Base-by-base conservation (phyloP, 2,797 vertebrate genomes). In the Notolepis coatsorum region DNA sequence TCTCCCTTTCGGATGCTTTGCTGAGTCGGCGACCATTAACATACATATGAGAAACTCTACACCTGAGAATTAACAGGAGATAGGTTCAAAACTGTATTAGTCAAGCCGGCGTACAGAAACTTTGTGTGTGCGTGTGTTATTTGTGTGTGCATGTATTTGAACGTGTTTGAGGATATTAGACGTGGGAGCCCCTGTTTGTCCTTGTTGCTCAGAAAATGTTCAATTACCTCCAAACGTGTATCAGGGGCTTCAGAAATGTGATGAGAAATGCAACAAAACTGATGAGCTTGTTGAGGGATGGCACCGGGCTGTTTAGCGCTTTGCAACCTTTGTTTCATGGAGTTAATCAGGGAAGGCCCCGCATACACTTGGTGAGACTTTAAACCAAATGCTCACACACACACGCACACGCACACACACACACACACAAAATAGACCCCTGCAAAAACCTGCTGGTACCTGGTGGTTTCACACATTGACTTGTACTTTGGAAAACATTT, bases 21-120 rank as follows among this genome's bases (percentile, higher is more conserved):
- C 86, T 89, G 84, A 91, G 71, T 74, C 71, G 68, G 79, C 79
- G 20, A 74, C 77, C 74, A 87, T 91, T 91, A 86, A 81, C 85
- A 92, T 88, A 90, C 79, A 90, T 86, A 90, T 86, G 68, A 87
- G 82, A 72, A 71, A 50, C 67, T 73, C 53, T 65, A 73, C 84
- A 65, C 83, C 59, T 57, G 74, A 80, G 79, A 78, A 66, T 87
- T 79, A 63, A 68, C 55, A 68, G 72, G 67, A 68, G 76, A 54
- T 67, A 27, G 39, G 21, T 73, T 76, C 71, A 65, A 66, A 67
- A 69, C 73, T 69, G 50, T 23, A 24, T 61, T 61, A 41, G 21
- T 38, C 48, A 57, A 46, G 47, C 68, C 51, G 55, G n/a, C 15
- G 7, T 31, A 30, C 15, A 28, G 33, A 5, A 13, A 8, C 6